phyloP scores from a whole-genome alignment of 2,888 invertebrate genomes.

The Ophion ventricosus region DNA sequence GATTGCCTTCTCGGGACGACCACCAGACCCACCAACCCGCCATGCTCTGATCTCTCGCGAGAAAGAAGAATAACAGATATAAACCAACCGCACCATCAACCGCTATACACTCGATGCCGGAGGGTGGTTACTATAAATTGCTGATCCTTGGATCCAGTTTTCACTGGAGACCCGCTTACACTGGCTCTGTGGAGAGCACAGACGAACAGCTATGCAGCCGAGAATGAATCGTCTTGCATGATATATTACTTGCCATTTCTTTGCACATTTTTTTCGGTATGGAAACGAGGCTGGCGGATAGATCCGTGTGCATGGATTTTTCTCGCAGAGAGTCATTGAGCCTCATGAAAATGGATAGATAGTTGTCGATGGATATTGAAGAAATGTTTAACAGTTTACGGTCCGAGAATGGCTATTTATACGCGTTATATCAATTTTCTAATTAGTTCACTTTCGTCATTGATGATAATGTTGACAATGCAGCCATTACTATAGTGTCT shows the following conservation, averaged over 20 bases:
- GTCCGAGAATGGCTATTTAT: background rate
- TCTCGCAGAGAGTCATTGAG: background rate
- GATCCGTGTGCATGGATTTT: background rate
- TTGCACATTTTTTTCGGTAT: slow-evolving; percentile 27
- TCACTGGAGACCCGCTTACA: slow-evolving; percentile 35
- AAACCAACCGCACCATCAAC: slow-evolving; percentile 32
- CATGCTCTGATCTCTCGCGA: slow-evolving; percentile 41
- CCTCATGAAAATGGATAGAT: background rate
- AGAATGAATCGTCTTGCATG: slow-evolving; percentile 50
- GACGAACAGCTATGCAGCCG: slow-evolving; percentile 16
- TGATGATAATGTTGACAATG: no score
- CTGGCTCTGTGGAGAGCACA: slow-evolving; percentile 8
- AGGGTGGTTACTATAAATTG: slow-evolving; percentile 22
- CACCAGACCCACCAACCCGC: slow-evolving; percentile 42
- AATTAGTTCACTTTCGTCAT: no score
- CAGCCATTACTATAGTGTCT: no score
- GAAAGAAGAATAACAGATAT: slow-evolving; percentile 47
- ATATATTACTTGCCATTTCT: slow-evolving; percentile 56
- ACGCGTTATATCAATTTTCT: no score
- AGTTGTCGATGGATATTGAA: background rate
- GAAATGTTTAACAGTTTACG: background rate
- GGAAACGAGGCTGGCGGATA: background rate
- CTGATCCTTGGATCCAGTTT: slow-evolving; percentile 37
- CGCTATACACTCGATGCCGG: slow-evolving; percentile 18
- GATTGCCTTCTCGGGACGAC: slow-evolving; percentile 78